Base-by-base conservation (phyloP, 1,140 invertebrate species). In the Eubasilissa regina region DNA sequence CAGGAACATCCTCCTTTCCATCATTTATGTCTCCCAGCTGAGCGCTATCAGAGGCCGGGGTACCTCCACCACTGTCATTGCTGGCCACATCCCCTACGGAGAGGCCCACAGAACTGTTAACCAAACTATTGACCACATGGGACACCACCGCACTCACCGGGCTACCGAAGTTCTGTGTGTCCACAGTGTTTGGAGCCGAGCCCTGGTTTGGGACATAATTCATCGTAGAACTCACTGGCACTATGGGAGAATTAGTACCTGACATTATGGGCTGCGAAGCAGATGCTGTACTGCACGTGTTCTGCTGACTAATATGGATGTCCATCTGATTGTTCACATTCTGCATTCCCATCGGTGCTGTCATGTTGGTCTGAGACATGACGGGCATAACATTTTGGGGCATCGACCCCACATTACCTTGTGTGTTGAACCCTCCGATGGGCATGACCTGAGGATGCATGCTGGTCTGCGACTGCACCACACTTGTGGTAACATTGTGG, bases 181-280 rank as follows among this genome's bases (percentile, higher is more conserved):
- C 89, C 48, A 76, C 62, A 48, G 70, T 11, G 51, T 81, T 86
- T 85, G 68, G 83, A 25, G 73, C 47, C 13, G 87, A 82, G 56
- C 86, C 85, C 6, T 85, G 84, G 15, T 85, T 83, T 73, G 85
- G 87, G 19, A 84, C 83, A 75, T 87, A 87, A 78, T 89, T 88
- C 48, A 87, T 87, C 0, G 85, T 86, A 19, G 89, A 88, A 82
- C 81, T 88, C 19, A 88, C 87, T 4, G 89, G 88, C 56, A 89
- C 89, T 12, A 89, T 87, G 10, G 89, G 88, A n/a, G 89, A 89
- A 81, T 89, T 89, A 80, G 88, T 89, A 17, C 88, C 87, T 4
- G 87, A 89, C 44, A 83, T 83, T 43, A 77, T 53, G 12, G 80
- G 60, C 72, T 82, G 80, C 0, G 80, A 79, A 3, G 72, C 74